Base-by-base conservation (phyloP, 2,888 invertebrate genomes). In the Junonia oenone region DNA sequence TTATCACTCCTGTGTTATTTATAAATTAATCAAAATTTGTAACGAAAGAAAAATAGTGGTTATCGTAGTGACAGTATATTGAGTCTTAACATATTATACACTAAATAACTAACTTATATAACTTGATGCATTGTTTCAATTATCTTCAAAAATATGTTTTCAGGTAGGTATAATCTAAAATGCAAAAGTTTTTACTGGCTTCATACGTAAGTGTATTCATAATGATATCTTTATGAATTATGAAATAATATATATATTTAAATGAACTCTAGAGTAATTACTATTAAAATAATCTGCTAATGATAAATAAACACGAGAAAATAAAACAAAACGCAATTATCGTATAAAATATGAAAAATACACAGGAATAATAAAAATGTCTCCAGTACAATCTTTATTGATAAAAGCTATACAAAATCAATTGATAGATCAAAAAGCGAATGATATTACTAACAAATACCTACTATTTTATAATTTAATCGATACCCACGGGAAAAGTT, bases 331-430 rank as follows among this genome's bases (percentile, higher is more conserved):
- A 22, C 11, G 22, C n/a, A 35, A 6, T 26, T 29, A 48, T 26
- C 2, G 11, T 14, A 48, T 4, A 27, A 43, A 31, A 50, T 15
- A 31, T 31, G n/a, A 27, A 14, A 50, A 43, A 35, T 35, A 56
- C 55, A 61, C 54, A 56, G 61, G 49, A 58, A 56, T 55, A 51
- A 52, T 60, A 52, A 59, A 58, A 62, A 62, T 50, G 61, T 60
- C 57, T 63, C 47, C 65, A 63, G 63, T 62, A 64, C 59, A 58
- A 58, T 52, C 54, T 63, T 29, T 66, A 67, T 51, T 70, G 69
- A 73, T 72, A 71, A n/a, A n/a, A 71, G 72, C 68, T 67, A 70
- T 68, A 67, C 59, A 73, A 69, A 70, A 68, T 68, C 59, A 67
- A 58, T 67, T 64, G 68, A 68, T 63, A 70, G 70, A 72, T 69